Base-by-base conservation (phyloP, 2,113 vertebrate genomes). In the Oryzias melastigma region DNA sequence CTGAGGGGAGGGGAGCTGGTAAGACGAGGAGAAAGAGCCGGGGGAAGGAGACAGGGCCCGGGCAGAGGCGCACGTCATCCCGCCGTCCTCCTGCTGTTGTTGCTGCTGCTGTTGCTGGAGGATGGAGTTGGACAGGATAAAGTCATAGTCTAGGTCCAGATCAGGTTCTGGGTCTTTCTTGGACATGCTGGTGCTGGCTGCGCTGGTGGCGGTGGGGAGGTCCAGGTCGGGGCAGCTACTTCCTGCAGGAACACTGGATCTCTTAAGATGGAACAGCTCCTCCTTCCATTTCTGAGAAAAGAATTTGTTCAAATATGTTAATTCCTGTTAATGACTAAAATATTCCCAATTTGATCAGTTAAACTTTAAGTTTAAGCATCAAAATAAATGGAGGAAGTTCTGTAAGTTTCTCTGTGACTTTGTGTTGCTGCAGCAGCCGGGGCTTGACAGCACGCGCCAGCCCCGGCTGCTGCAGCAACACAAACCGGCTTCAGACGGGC, bases 61-160 rank as follows among this genome's bases (percentile, higher is more conserved):
- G 53, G 78, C 73, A 55, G 90, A 70, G 59, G 84, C 71, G 60
- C 91, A 87, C 7, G 88, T 77, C 78, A 84, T 70, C 48, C 80
- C 56, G 24, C 84, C 90, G 4, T 93, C 91, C 48, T 89, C 71
- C 46, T 88, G 83, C 0, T 92, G 77, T 4, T 92, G 84, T 14
- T 88, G 87, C 0, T 93, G 92, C 4, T 89, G 88, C 8, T 68
- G 68, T 14, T 93, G 93, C 44, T 94, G 94, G 43, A 94, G 91
- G 48, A 96, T 89, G 2, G 94, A 94, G 81, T 98, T 98, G 18
- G 95, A 96, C 10, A 98, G 89, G 20, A 98, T 98, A 82, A 98
- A 98, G 86, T 98, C 96, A 80, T 97, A 94, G 88, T 98, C 96
- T 81, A 95, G 89, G 71, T 98, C 95, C 72, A 96, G 88, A 71